These are phyloP conservation scores for Pyxicephalus adspersus DNA, from an alignment of 2,113 vertebrate genomes.

Conservation along the genomic window DNA sequence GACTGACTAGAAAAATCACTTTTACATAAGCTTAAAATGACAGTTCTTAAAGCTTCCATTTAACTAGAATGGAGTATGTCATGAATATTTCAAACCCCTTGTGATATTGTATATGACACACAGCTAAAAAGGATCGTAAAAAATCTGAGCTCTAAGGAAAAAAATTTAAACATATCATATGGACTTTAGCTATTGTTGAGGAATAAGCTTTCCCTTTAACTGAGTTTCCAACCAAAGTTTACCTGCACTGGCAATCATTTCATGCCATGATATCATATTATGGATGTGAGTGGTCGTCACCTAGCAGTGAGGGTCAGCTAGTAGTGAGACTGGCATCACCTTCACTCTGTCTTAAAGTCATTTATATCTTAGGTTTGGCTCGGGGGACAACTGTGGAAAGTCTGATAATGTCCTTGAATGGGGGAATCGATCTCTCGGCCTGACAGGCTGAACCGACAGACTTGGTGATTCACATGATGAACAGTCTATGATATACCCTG, in stretches of 20 bases:
- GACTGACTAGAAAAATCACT: no score
- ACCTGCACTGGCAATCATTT: not conserved
- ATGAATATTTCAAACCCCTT: no score
- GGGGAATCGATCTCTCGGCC: constrained; percentile 31
- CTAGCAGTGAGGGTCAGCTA: constrained; percentile 10
- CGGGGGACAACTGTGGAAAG: not conserved
- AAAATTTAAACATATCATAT: no score
- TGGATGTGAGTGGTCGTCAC: constrained; percentile 4
- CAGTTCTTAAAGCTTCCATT: no score
- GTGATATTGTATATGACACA: no score
- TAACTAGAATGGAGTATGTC: no score
- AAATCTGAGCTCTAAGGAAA: no score
- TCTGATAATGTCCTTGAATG: constrained; percentile 33
- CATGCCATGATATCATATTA: constrained; percentile 34
- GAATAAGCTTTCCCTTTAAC: not conserved
- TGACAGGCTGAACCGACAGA: constrained; percentile 23
- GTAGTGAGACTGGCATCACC: constrained; percentile 23
- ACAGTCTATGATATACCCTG: constrained; percentile 24
- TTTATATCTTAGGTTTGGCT: constrained; percentile 19
- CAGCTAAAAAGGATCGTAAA: no score
- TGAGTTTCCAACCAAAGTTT: not conserved
- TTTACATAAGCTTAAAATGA: no score
- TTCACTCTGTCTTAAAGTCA: constrained; percentile 40
- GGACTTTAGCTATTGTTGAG: no score
- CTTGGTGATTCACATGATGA: constrained; percentile 51